Base-by-base conservation (phyloP, 2,797 vertebrate genomes). In the Ptychobarbus kaznakovi region DNA sequence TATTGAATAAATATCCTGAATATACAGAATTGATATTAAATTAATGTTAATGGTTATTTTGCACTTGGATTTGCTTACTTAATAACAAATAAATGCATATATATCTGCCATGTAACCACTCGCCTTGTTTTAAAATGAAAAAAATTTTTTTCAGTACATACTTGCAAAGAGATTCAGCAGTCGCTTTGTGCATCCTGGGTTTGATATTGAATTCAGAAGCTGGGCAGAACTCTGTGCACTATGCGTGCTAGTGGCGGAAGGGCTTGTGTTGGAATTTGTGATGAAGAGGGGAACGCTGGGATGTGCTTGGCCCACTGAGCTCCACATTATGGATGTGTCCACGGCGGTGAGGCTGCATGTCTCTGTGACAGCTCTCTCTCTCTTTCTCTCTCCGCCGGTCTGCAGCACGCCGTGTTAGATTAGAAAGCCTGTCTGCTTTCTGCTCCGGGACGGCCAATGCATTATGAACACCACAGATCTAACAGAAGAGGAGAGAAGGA, bases 391-490 rank as follows among this genome's bases (percentile, higher is more conserved):
- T 80, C 72, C 35, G 20, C 18, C 42, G 18, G 61, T 84, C 61
- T 38, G 76, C 28, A 18, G 66, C 53, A 66, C 46, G 35, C 70
- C 66, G 20, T 51, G 76, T 66, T 68, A 84, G 74, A 87, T 80
- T 86, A 86, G 72, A 82, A 76, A 74, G 68, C 38, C 76, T 86
- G 84, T 70, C 70, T 16, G 35, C 69, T 56, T 79, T 78, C 86
- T 88, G 88, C 25, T 46, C 69, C 53, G 8, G 77, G 82, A 86
- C 83, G 72, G 40, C 46, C 42, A 16, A 66, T 74, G 70, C 86
- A 88, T 88, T 88, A 69, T 84, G 88, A 88, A 78, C 83, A 85
- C n/a, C 42, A 42, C 20, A 49, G 46, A 56, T 46, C 69, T 85
- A 70, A 61, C 58, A 42, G 76, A 70, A 10, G 79, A 83, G 75